Conservation (phyloP, 1,140 invertebrate species). For the Pseudomyrmex cubaensis region DNA sequence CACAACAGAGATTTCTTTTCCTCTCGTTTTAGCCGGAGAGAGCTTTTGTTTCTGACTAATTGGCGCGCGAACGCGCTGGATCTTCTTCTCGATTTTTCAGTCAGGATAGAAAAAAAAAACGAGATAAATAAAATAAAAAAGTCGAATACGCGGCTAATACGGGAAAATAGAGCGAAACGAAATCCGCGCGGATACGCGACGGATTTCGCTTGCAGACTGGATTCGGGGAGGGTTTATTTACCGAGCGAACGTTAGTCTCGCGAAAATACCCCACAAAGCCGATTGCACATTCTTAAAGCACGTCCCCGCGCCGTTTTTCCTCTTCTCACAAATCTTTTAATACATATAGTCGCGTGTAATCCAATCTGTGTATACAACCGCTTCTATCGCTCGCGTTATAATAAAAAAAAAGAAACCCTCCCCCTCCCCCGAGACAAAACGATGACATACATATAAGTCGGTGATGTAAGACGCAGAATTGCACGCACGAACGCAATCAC, state of each 20-base stretch:
- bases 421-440: neutral
- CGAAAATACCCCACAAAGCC: neutral
- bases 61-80: constrained; percentile 3
- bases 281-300: constrained; percentile 15
- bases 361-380: neutral
- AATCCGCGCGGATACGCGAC: neutral
- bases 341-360: neutral
- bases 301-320: too few relatives aligned
- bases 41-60: constrained; percentile 43
- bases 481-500: constrained; percentile 52
- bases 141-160: neutral
- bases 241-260: constrained; percentile 18
- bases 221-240: constrained; percentile 20
- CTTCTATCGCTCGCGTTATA: too few relatives aligned
- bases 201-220: constrained; percentile 3
- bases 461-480: constrained; percentile 13
- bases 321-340: neutral
- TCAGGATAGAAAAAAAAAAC: neutral
- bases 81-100: constrained; percentile 29
- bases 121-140: constrained; percentile 31
- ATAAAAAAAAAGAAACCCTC: too few relatives aligned
- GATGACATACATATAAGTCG: neutral
- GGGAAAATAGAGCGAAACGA: constrained; percentile 6
- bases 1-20: constrained; percentile 10
- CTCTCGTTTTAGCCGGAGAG: neutral